Conservation (phyloP, 2,888 invertebrate species). For the Dyspetes luteomarginatus region DNA sequence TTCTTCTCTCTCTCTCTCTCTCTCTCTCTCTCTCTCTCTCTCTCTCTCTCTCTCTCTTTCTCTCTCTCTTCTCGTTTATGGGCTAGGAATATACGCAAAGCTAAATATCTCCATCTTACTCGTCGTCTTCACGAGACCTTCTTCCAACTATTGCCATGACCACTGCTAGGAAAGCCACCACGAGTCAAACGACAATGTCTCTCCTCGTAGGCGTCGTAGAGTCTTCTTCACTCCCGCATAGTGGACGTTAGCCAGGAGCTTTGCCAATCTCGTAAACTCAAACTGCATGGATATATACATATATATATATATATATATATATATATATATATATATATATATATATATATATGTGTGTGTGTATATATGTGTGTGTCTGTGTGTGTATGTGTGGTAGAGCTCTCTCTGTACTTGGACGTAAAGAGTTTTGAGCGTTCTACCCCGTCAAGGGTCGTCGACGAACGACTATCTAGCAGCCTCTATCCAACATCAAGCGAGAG, state of each 20-base stretch:
- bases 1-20: constrained; percentile 22
- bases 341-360: not conserved
- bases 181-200: constrained; percentile 25
- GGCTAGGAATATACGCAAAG: constrained; percentile 21
- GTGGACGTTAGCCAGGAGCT: constrained; percentile 58
- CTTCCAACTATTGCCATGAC: constrained; percentile 38
- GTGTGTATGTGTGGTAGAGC: constrained; percentile 10
- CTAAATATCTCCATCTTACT: constrained; percentile 6
- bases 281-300: not conserved
- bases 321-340: not conserved
- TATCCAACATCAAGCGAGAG: constrained; percentile 36
- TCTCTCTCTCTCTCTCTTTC: not conserved
- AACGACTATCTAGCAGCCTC: constrained; percentile 14
- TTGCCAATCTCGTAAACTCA: constrained; percentile 52
- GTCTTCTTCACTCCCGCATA: constrained; percentile 2
- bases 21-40: constrained; percentile 1
- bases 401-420: constrained; percentile 27
- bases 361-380: not conserved
- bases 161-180: constrained; percentile 12
- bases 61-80: constrained; percentile 33
- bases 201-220: constrained; percentile 14
- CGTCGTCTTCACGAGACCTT: constrained; percentile 8
- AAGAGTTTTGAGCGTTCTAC: constrained; percentile 22
- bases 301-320: not conserved
- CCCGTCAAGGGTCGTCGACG: constrained; percentile 28